phyloP scores from a whole-genome alignment of 2,113 vertebrate species.

The Sylvia atricapilla region DNA sequence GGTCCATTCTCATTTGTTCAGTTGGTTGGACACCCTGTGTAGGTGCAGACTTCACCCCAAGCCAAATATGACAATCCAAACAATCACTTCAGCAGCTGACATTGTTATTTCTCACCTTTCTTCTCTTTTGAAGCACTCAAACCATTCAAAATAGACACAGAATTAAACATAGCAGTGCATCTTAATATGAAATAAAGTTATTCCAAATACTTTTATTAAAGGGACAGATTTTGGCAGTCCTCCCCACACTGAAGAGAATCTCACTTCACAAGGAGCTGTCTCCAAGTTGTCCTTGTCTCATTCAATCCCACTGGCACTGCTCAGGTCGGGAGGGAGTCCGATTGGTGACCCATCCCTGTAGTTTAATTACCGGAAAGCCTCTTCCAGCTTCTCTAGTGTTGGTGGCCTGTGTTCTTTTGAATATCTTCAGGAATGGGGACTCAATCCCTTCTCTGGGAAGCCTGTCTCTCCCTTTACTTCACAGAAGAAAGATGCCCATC shows the following conservation, averaged over 20 bases:
- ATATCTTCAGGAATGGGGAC: background rate
- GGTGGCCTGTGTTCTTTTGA: background rate
- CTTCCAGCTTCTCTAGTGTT: background rate
- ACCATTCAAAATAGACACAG: background rate
- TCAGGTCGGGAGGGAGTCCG: background rate
- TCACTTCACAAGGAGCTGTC: background rate
- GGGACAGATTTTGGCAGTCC: background rate
- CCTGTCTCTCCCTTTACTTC: background rate
- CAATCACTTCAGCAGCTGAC: background rate
- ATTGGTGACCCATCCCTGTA: background rate
- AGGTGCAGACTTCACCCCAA: background rate
- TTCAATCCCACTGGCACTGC: background rate
- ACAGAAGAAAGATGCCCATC: background rate
- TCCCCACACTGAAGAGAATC: background rate
- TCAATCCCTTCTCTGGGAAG: background rate
- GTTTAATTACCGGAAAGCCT: background rate
- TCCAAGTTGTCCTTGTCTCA: background rate
- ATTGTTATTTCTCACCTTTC: background rate
- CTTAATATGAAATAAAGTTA: background rate
- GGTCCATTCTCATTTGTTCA: background rate
- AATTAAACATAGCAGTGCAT: background rate
- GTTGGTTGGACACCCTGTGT: fast-evolving
- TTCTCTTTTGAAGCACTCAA: background rate
- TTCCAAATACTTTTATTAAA: background rate
- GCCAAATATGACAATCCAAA: background rate